Base-by-base conservation (phyloP, 2,888 invertebrate genomes). In the Pseudococcus jackbeardsleyi region DNA sequence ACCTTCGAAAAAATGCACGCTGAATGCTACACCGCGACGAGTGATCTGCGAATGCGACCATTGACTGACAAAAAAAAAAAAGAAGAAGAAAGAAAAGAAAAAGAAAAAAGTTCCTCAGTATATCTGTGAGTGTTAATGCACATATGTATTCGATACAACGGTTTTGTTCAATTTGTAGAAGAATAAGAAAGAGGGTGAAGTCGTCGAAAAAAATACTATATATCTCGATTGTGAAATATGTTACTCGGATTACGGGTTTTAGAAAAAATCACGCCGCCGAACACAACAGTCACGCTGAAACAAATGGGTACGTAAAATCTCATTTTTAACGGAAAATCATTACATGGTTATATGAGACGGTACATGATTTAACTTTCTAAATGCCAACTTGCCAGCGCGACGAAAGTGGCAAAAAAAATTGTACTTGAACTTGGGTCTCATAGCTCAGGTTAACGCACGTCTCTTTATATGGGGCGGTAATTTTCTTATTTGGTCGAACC, bases 131-230 rank as follows among this genome's bases (percentile, higher is more conserved):
- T 79, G 79, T 79, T 79, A 79, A 79, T 79, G 42, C 79, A 79
- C 79, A 79, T 42, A 42, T 79, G 46, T 79, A 79, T 33, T 33
- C 79, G 39, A 39, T 39, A 79, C 79, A 79, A 79, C n/a, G 79
- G 79, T 79, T 42, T 79, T 17, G 79, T 79, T 42, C 79, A 42
- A 79, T 79, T 79, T 79, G 17, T 79, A 33, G 26, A 79, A 79
- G 79, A 79, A 79, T 79, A 79, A 79, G 79, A 79, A 79, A 79
- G 79, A 79, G 79, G 79, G 79, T 79, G 79, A 79, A 79, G 79
- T 72, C 72, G 72, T 72, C 15, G 79, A 79, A 12, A 79, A 79
- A 79, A 79, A 79, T 33, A 33, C 26, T 33, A 72, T 72, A 72
- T 72, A 26, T 33, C 12, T 33, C 79, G 79, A 79, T 79, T 79